These are phyloP conservation scores for Dasysyrphus albostriatus DNA, from an alignment of 2,888 invertebrate genomes.

Conservation along the genomic window DNA sequence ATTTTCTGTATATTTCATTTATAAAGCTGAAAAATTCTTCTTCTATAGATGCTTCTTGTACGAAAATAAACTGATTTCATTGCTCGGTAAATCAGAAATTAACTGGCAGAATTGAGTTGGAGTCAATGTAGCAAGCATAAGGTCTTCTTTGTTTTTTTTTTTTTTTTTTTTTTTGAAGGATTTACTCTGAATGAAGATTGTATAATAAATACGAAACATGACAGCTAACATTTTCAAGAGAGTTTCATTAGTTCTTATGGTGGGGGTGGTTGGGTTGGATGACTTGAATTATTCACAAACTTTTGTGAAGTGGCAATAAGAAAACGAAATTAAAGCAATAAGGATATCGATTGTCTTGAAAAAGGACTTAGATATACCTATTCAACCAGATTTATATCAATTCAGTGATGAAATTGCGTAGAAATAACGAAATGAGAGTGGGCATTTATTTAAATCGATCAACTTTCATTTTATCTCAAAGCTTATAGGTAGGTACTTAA, in stretches of 20 bases:
- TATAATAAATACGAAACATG: conserved; percentile 18
- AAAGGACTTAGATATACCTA: neutral
- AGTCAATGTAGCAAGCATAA: conserved; percentile 26
- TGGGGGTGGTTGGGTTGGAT: neutral
- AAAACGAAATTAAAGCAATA: neutral
- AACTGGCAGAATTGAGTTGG: conserved; percentile 25
- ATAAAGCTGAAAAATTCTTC: neutral
- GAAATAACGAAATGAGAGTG: too few relatives aligned
- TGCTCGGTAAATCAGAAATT: conserved; percentile 33
- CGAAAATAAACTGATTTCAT: conserved; percentile 21
- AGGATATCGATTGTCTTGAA: neutral
- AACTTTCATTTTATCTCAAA: too few relatives aligned
- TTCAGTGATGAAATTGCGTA: too few relatives aligned
- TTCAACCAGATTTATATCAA: neutral
- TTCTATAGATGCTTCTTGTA: neutral
- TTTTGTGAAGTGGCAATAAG: conserved; percentile 13
- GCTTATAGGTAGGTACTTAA: too few relatives aligned
- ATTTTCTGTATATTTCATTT: conserved; percentile 24
- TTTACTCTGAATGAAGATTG: neutral
- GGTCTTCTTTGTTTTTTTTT: neutral
- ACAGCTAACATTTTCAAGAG: conserved; percentile 21
- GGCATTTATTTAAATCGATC: too few relatives aligned
- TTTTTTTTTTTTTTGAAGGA: neutral
- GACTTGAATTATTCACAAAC: conserved; percentile 17
- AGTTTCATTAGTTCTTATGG: conserved; percentile 14